Evolutionary conservation across 2,888 invertebrate genomes (phyloP), one percentile per base, ranked within the genome.

Genomic region (Apeira syringaria): DNA sequence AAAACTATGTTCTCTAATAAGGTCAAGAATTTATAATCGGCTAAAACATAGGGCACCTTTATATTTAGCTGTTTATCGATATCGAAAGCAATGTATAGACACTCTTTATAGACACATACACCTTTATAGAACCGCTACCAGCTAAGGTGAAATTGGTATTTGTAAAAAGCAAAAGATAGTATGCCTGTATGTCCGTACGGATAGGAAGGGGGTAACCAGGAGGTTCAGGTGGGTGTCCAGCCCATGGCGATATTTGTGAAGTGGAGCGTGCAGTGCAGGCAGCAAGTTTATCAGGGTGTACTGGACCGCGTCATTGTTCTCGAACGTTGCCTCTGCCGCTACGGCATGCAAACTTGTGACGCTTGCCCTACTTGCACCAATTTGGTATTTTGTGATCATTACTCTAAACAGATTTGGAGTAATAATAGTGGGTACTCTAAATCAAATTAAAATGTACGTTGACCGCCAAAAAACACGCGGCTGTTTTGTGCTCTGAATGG

Each of bases 251-350:
- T 75, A 69, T 75, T 76, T 69, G 68, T 69, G 68, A 73, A 75
- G 67, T 70, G 74, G 71, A 74, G 67, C 75, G 78, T 59, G 56
- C 65, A 57, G 78, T 59, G 56, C 65, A 57, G 59, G 61, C 59
- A 61, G 68, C 56, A 66, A 76, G 76, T 78, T 80, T 74, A 83
- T 79, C 79, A 80, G 73, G 67, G 80, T 74, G 71, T 72, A 80
- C 56, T 76, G 75, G 64, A 75, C 67, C 85, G 79, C 78, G 80
- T 71, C 72, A 85, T 84, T 83, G 83, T 80, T 83, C 81, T 74
- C 73, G 66, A 70, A 68, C 77, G 67, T 64, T 61, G 67, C 65
- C 56, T 66, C 61, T 58, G 57, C 50, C 50, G 47, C 61, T 48
- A 51, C 53, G 60, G 66, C 66, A 69, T 66, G 64, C 62, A 62